Evolutionary conservation across 2,113 vertebrate genomes (phyloP), one percentile per base, ranked within the genome.

Genomic region (Gambusia affinis): DNA sequence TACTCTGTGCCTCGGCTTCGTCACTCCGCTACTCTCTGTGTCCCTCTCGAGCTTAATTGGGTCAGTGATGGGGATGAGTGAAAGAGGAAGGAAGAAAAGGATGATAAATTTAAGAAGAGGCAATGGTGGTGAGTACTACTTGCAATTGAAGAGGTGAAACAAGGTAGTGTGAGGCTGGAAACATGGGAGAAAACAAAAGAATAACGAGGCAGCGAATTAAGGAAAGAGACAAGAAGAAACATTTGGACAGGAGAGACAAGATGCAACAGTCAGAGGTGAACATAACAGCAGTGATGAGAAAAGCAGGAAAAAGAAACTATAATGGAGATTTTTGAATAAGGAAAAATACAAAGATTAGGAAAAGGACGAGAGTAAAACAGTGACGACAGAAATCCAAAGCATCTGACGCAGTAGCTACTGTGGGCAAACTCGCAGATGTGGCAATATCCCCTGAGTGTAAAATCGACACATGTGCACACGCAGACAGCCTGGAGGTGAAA

Each of bases 41-140:
- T 89, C 89, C 87, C 89, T 92, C 81, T 86, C 69, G 77, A 75
- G 64, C 73, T 81, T 92, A 95, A 93, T 92, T 94, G 92, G 94
- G 92, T 93, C 93, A 94, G 83, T 87, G 85, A 90, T 79, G 80
- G 82, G 85, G 84, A 70, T 84, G 88, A 90, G 68, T 83, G 79
- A 87, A 73, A 76, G 73, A 83, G 70, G 60, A 63, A 68, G 76
- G 73, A 79, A 14, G 81, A 37, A 60, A 70, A 30, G 35, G 30
- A 57, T 67, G 80, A 72, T 75, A 78, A 79, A 79, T 66, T 28
- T 75, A 88, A 31, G 67, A 14, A 29, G 64, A 72, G 79, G 64
- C 64, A 72, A 54, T 35, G 62, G 78, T 64, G 57, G 68, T 73
- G 80, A 73, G 78, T 72, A 67, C 68, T 79, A 80, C 61, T 79